Percentiles rank a stretch among this genome's conserved stretches.
Evolutionary conservation across 2,888 invertebrate species (phyloP).

Genomic region (Drosophila setosimentum): DNA sequence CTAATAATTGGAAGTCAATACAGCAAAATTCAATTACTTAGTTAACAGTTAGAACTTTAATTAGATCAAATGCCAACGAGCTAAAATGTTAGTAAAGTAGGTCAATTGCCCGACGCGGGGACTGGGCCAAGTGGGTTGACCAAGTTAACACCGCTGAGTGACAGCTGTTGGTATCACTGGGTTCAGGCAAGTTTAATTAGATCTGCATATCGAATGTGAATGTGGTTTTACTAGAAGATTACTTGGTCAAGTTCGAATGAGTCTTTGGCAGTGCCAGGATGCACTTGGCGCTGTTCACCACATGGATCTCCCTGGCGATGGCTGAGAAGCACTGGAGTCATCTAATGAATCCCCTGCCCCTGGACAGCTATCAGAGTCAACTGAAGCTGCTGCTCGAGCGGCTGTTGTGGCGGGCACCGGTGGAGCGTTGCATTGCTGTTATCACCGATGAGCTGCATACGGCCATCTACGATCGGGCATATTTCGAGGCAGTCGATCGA

Average conservation of each 20-base stretch:
- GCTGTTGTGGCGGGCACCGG: slow-evolving; percentile 58
- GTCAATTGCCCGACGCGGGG: slow-evolving; percentile 32
- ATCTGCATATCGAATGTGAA: slow-evolving; percentile 69
- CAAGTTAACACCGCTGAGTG: slow-evolving; percentile 28
- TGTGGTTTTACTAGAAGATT: slow-evolving; percentile 11
- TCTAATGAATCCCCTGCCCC: background rate
- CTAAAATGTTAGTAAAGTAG: slow-evolving; percentile 55
- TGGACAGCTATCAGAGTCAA: slow-evolving; percentile 54
- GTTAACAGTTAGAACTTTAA: slow-evolving; percentile 8
- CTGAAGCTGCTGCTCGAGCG: slow-evolving; percentile 63
- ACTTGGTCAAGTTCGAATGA: background rate
- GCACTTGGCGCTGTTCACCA: slow-evolving; percentile 22
- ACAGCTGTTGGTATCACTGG: slow-evolving; percentile 35
- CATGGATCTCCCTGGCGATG: slow-evolving; percentile 10
- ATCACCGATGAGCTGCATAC: slow-evolving; percentile 81
- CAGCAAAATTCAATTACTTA: background rate
- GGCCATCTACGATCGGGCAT: slow-evolving; percentile 65
- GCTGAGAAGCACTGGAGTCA: slow-evolving; percentile 2
- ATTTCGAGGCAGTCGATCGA: slow-evolving; percentile 63
- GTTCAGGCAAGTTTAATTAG: slow-evolving; percentile 72
- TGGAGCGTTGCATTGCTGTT: slow-evolving; percentile 82
- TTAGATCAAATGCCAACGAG: slow-evolving; percentile 16
- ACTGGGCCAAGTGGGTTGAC: slow-evolving; percentile 1
- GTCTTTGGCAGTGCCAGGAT: slow-evolving; percentile 21
- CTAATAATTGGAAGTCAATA: background rate